phyloP scores from a whole-genome alignment of 92 coral and sea anemone genomes.

The Pocillopora grandis region DNA sequence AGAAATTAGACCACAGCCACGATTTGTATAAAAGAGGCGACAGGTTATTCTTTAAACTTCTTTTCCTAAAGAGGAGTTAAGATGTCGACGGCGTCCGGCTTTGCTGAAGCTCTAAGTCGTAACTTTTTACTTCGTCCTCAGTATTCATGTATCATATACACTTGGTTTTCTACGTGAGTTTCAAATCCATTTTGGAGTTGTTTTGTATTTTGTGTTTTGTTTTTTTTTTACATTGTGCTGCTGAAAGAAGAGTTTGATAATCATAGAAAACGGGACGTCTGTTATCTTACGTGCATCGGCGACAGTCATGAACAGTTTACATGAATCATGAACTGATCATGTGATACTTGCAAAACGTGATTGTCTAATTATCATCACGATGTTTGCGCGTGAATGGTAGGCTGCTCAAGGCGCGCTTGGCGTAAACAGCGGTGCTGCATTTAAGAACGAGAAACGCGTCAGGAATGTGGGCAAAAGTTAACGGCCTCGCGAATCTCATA shows the following conservation, averaged over 20 bases:
- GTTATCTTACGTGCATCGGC: background rate
- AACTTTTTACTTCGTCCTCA: background rate
- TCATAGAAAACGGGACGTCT: background rate
- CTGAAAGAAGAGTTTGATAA: constrained; percentile 13
- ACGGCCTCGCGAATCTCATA: no score
- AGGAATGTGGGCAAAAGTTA: background rate
- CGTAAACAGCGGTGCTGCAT: background rate
- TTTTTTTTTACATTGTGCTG: background rate
- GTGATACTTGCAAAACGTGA: background rate
- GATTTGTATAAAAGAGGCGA: background rate
- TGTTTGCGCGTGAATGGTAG: background rate
- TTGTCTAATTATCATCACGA: background rate
- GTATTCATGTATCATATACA: background rate
- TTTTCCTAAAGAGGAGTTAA: background rate
- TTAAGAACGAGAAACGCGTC: background rate
- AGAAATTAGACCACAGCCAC: background rate
- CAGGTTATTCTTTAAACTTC: background rate
- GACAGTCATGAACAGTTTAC: background rate
- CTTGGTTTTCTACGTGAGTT: background rate
- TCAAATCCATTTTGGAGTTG: background rate
- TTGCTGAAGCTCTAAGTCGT: background rate
- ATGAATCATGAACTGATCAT: background rate
- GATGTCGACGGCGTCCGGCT: background rate
- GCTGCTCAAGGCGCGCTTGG: background rate
- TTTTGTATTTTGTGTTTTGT: no score